Base-by-base conservation (phyloP, 2,797 vertebrate genomes). In the Coregonus sp. region DNA sequence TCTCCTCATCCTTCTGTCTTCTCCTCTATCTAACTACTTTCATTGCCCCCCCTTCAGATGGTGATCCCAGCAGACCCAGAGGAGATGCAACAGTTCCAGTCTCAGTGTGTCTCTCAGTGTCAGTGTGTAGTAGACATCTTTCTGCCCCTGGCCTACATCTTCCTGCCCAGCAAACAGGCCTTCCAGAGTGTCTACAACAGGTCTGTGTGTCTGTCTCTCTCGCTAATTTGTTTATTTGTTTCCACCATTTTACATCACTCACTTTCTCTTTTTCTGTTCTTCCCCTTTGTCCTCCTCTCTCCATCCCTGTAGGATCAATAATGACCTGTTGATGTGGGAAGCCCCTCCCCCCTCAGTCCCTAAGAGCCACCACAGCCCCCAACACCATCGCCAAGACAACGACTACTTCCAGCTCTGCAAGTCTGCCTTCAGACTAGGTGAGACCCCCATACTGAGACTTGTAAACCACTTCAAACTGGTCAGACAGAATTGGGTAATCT, bases 261-360 rank as follows among this genome's bases (percentile, higher is more conserved):
- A 0, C 54, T 7, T 25, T 40, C 9, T 14, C 15, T 20, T 25
- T 25, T 61, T 61, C 37, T 47, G 25, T 2, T 35, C 12, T 5
- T 80, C 1, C 1, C 74, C 75, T 61, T 70, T 20, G 75, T 72
- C 56, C 3, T 5, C 67, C 25, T 77, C 37, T 76, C 25, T 66
- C 73, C 9, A 47, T 79, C 56, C 2, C 37, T 3, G 14, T 81
- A 98, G 96, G 92, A 95, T 98, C 87, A 97, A 97, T 89, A 97
- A 97, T n/a, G 96, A 97, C 87, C 94, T 98, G 72, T 88, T 98
- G 91, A 96, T 98, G 95, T 98, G 96, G 96, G 97, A 97, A 87
- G 95, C 95, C 0, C 93, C 92, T 3, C 90, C 90, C 11, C 81
- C 86, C n/a, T 87, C 80, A 3, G 78, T 78, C 63, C 75, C 86